These are phyloP conservation scores for Crocallis elinguaria DNA, from an alignment of 2,888 invertebrate species.

Conservation along the genomic window DNA sequence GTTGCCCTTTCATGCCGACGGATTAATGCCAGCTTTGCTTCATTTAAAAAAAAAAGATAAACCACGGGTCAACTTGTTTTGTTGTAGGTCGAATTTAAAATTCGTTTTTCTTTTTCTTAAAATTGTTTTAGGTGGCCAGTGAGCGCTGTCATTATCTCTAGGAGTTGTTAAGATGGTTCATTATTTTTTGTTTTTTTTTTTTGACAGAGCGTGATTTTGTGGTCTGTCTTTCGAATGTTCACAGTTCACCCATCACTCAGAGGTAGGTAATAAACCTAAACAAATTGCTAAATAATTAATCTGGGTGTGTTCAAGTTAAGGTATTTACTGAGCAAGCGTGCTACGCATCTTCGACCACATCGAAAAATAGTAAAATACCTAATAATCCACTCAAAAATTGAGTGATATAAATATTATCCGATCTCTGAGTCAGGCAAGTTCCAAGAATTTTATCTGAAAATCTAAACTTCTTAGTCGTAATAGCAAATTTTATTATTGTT, in stretches of 20 bases:
- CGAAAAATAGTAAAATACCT: too few species aligned
- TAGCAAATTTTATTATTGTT: constrained; percentile 21
- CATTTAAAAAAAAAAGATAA: constrained; percentile 47
- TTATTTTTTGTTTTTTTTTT: background rate
- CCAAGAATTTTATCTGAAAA: constrained; percentile 7
- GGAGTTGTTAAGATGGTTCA: background rate
- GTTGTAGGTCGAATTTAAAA: constrained; percentile 30
- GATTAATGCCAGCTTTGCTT: constrained; percentile 68
- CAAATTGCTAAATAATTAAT: too few species aligned
- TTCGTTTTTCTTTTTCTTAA: constrained; percentile 25
- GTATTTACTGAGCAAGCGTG: too few species aligned
- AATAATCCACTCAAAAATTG: too few species aligned
- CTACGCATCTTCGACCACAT: too few species aligned
- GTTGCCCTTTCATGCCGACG: constrained; percentile 59
- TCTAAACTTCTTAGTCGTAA: constrained; percentile 11
- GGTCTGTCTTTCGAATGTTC: too few species aligned
- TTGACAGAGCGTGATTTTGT: background rate
- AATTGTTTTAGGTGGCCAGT: constrained; percentile 24
- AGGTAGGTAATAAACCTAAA: too few species aligned
- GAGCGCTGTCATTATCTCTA: constrained; percentile 7
- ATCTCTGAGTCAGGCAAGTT: too few species aligned
- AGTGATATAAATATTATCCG: too few species aligned
- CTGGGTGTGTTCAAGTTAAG: too few species aligned
- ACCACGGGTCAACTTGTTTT: constrained; percentile 32
- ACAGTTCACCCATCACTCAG: too few species aligned